These are phyloP conservation scores for Unio pictorum DNA, from an alignment of 2,888 invertebrate species.

Conservation along the genomic window DNA sequence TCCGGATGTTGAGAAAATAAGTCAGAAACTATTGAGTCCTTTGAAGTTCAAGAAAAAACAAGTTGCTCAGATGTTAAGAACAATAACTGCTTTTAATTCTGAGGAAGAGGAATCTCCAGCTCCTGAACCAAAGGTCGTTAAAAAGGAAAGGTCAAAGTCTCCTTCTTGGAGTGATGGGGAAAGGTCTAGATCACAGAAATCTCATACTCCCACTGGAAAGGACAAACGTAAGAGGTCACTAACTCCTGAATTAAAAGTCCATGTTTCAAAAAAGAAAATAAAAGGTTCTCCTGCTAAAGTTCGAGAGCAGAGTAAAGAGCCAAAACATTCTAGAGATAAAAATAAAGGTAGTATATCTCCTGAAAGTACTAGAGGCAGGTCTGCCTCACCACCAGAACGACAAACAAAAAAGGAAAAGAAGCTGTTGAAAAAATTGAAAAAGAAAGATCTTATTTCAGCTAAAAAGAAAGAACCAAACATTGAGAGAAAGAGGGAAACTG, in stretches of 20 bases:
- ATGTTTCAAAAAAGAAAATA: constrained; percentile 9
- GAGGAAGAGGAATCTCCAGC: constrained; percentile 23
- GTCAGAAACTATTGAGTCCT: constrained; percentile 32
- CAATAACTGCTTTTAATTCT: constrained; percentile 32
- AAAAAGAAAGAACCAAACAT: constrained; percentile 35
- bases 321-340: constrained; percentile 29
- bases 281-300: constrained; percentile 28
- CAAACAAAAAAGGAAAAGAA: constrained; percentile 3
- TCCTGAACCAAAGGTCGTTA: constrained; percentile 13
- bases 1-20: constrained; percentile 21
- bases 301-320: constrained; percentile 22
- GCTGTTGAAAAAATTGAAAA: constrained; percentile 15
- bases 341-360: constrained; percentile 31
- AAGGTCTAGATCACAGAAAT: constrained; percentile 29
- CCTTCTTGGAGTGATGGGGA: constrained; percentile 13
- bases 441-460: constrained; percentile 29
- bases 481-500: constrained; percentile 26
- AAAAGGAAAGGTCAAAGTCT: constrained; percentile 23
- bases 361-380: constrained; percentile 24
- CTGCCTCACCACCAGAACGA: constrained; percentile 15
- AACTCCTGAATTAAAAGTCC: constrained; percentile 29
- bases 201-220: constrained; percentile 2
- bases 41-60: constrained; percentile 34
- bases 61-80: constrained; percentile 23
- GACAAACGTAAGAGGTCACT: constrained; percentile 23